Conservation (phyloP, 2,888 invertebrate genomes). For the Miltochrista miniata region DNA sequence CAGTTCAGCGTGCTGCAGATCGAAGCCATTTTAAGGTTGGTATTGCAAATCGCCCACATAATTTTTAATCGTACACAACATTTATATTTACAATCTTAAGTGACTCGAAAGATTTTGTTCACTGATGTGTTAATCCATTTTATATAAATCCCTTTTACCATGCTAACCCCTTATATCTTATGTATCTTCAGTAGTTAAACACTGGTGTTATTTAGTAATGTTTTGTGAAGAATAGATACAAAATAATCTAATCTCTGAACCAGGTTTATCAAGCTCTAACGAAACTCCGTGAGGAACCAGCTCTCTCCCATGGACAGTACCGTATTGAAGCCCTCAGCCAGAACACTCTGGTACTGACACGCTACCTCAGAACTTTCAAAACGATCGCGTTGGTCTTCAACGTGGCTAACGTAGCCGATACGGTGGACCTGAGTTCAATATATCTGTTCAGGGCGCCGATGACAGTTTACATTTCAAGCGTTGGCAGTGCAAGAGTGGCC, state of each 20-base stretch:
- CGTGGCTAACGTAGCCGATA: conserved; percentile 64
- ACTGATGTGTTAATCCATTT: no score
- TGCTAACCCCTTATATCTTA: no score
- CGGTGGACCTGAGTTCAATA: conserved; percentile 59
- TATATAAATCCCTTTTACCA: no score
- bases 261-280: conserved; percentile 82
- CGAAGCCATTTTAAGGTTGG: conserved; percentile 79
- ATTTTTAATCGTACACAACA: background rate
- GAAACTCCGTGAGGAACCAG: conserved; percentile 68
- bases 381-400: conserved; percentile 77
- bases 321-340: conserved; percentile 54
- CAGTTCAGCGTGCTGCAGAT: conserved; percentile 66
- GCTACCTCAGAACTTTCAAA: conserved; percentile 52
- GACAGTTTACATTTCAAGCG: conserved; percentile 55
- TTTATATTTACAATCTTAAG: background rate
- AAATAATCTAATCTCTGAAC: conserved; percentile 6
- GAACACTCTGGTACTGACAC: conserved; percentile 51
- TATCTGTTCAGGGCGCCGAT: conserved; percentile 43
- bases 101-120: background rate
- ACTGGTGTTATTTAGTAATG: no score
- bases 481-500: conserved; percentile 48
- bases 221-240: no score
- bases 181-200: no score
- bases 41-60: background rate
- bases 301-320: conserved; percentile 65